These are phyloP conservation scores for Harpalus rufipes DNA, from an alignment of 2,888 invertebrate genomes.

Conservation along the genomic window DNA sequence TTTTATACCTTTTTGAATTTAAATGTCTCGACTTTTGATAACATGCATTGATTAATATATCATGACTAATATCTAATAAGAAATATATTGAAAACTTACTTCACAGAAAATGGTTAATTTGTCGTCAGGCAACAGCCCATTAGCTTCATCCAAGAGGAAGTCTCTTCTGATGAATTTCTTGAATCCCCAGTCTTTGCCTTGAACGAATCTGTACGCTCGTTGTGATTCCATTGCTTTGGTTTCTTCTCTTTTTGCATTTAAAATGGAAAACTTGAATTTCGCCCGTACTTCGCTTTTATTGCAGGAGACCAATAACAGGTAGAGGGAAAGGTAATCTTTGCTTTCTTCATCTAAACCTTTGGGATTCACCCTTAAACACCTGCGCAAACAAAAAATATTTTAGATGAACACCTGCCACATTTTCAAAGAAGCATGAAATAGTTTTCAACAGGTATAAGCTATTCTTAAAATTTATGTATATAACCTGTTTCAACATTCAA, in stretches of 20 bases:
- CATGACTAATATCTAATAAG: not conserved
- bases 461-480: too few relatives aligned
- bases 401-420: not conserved
- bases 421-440: too few relatives aligned
- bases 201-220: slow-evolving; percentile 99
- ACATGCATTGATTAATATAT: too few relatives aligned
- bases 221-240: slow-evolving; percentile 99
- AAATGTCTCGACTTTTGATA: too few relatives aligned
- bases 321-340: slow-evolving; percentile 99
- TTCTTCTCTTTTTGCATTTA: slow-evolving; percentile 99
- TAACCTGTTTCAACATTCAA: too few relatives aligned
- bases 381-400: slow-evolving; percentile 72
- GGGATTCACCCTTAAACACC: slow-evolving; percentile 99
- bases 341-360: slow-evolving; percentile 99
- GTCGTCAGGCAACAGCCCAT: slow-evolving; percentile 98
- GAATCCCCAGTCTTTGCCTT: slow-evolving; percentile 99
- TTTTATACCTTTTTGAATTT: too few relatives aligned
- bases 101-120: slow-evolving; percentile 99
- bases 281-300: slow-evolving; percentile 99
- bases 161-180: slow-evolving; percentile 99
- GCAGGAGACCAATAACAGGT: slow-evolving; percentile 99
- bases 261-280: slow-evolving; percentile 99
- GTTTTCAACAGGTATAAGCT: too few relatives aligned
- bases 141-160: slow-evolving; percentile 98
- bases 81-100: slow-evolving; percentile 79